Evolutionary conservation across 2,888 invertebrate genomes (phyloP).

Genomic region (Conops quadrifasciatus): DNA sequence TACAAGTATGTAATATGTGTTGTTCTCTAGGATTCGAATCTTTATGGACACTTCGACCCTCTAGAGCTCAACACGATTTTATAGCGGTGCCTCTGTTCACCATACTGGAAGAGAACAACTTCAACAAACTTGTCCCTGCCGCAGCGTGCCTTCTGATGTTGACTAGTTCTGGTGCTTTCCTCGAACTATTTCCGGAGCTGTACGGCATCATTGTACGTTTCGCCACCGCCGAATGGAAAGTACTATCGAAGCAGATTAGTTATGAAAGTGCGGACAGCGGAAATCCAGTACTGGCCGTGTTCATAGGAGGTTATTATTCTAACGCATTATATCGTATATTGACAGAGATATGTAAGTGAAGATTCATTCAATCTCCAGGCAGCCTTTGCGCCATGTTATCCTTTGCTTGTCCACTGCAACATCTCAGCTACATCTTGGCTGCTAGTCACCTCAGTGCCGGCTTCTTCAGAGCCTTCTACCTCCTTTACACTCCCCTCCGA

Average conservation of each 20-base stretch:
- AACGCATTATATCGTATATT: neutral
- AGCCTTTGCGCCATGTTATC: conserved; percentile 69
- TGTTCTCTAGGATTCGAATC: neutral
- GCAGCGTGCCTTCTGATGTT: conserved; percentile 68
- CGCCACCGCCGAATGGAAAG: conserved; percentile 69
- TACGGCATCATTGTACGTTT: conserved; percentile 67
- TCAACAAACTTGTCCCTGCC: conserved; percentile 68
- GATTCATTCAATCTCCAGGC: conserved; percentile 57
- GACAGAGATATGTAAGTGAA: no score
- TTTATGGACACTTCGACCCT: neutral
- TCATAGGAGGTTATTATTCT: conserved; percentile 64
- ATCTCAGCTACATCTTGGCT: conserved; percentile 66
- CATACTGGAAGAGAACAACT: conserved; percentile 68
- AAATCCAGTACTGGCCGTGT: conserved; percentile 69
- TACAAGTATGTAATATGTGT: conserved; percentile 53
- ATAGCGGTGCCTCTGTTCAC: conserved; percentile 65
- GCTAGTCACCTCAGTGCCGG: conserved; percentile 61
- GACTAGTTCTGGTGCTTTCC: conserved; percentile 67
- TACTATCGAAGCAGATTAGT: conserved; percentile 67
- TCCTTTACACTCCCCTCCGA: conserved; percentile 62
- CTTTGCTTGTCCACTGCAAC: conserved; percentile 69
- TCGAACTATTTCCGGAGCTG: conserved; percentile 68
- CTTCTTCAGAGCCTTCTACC: conserved; percentile 61
- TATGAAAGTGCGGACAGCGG: conserved; percentile 68
- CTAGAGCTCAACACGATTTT: conserved; percentile 58